Base-by-base conservation (phyloP, 1,140 invertebrate genomes). In the Drosophila triauraria region DNA sequence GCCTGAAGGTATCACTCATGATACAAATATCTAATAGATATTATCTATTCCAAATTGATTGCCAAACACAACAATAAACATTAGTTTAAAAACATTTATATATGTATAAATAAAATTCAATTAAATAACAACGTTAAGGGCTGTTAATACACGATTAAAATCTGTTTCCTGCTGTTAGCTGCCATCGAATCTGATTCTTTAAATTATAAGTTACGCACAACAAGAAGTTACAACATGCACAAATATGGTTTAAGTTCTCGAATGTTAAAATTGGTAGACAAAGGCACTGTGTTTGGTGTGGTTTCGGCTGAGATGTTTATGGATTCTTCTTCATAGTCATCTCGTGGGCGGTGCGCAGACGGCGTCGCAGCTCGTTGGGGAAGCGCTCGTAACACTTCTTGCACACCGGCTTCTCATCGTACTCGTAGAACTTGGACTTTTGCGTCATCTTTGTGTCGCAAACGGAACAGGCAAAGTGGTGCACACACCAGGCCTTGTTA, bases 401-500 rank as follows among this genome's bases (percentile, higher is more conserved):
- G 94, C 99, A 99, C 2, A 99, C 98, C 25, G 99, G 99, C 91
- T 98, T 98, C 93, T 99, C 95, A 93, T 99, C 99, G 93, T 98
- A 98, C 93, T 99, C 99, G 93, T 99, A 99, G 93, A 99, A 99
- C 94, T 99, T 99, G 7, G 98, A 99, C 94, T 99, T 99, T 82
- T 99, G 98, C 92, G 97, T 98, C 96, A 99, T 97, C 93, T 99
- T 98, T 75, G 96, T 96, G 93, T 99, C 99, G 93, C 99, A 99
- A 67, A 99, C 96, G 17, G 98, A 97, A 93, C 99, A 99, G n/a
- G 98, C 97, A 93, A 99, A 99, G 93, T 99, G 99, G 93, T 99
- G 97, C 27, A 98, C 97, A 93, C 99, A 99, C 99, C 99, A 99
- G n/a, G 98, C 98, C 94, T 99, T 99, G 93, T 99, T 99, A 78